Base-by-base conservation (phyloP, 2,888 invertebrate species). In the Hyposoter dolosus region DNA sequence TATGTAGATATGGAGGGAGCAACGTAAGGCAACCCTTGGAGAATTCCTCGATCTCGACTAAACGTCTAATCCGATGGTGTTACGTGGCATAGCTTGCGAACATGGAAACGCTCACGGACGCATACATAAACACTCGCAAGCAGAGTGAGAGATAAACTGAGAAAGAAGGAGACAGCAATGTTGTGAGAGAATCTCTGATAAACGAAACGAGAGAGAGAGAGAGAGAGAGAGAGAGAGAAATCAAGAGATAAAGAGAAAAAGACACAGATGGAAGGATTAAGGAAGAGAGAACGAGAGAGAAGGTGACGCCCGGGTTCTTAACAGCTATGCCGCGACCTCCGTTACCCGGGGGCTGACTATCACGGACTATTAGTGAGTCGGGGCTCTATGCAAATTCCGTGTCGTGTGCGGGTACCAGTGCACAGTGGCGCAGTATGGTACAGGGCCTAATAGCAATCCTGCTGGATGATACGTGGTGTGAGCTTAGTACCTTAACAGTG, bases 381-480 rank as follows among this genome's bases (percentile, higher is more conserved):
- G 89, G 89, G 88, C 92, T 91, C 90, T 91, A 93, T 93, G 93
- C 91, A 93, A 93, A 93, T 93, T 91, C 90, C 90, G 89, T 89
- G 82, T 82, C 82, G 72, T 83, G 81, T 71, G 56, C 88, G 90
- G 75, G 87, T 88, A 79, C 86, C 76, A 68, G 66, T 74, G 83
- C 90, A 63, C 86, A 89, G 84, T 88, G 86, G 87, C 85, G 87
- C 85, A 84, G 88, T 76, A 88, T 88, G 89, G 87, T 85, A 87
- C 68, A 79, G 82, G 63, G 79, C 71, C 69, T 65, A 81, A 83
- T 60, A 84, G 86, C 84, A 80, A 74, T 82, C 81, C 80, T 74
- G 56, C 76, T 63, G 80, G 86, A 78, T 66, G 81, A 79, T 80
- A 87, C 81, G 74, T 78, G 85, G 69, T 80, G 84, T 75, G 84